Percentiles rank a stretch among this genome's conserved stretches.
Conservation (phyloP, 2,113 vertebrate species). For the Heterocephalus glaber region DNA sequence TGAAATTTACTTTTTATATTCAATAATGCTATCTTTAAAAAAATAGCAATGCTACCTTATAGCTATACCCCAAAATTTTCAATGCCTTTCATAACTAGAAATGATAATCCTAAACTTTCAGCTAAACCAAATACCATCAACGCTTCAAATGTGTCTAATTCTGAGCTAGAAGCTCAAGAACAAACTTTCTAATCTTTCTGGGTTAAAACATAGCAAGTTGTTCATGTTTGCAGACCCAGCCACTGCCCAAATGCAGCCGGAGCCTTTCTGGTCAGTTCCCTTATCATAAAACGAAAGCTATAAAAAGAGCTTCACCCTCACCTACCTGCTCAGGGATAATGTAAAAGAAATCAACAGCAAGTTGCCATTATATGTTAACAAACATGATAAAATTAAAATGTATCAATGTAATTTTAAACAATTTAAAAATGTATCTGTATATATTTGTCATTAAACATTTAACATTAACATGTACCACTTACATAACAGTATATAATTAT, state of each 20-base stretch:
- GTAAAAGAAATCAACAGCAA: slow-evolving; percentile 48
- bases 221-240: neutral
- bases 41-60: neutral
- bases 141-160: neutral
- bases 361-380: neutral
- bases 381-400: slow-evolving; percentile 10
- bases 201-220: neutral
- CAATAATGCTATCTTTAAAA: neutral
- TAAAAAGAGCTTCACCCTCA: slow-evolving; percentile 17
- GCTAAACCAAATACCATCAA: neutral
- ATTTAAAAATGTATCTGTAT: slow-evolving; percentile 16
- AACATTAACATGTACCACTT: slow-evolving; percentile 12
- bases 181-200: slow-evolving; percentile 19
- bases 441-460: neutral
- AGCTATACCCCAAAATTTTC: neutral
- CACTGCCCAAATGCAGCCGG: neutral
- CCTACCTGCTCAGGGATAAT: neutral
- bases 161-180: slow-evolving; percentile 38
- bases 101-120: neutral
- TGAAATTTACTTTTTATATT: slow-evolving; percentile 28
- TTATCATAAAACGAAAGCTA: neutral
- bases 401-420: slow-evolving; percentile 17
- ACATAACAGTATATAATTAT: neutral
- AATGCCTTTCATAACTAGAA: neutral
- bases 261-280: neutral